A percentile compares a stretch with the other conserved stretches of the same genome.
Conservation (phyloP, 2,797 vertebrate species). For the Ambastaia sidthimunki region DNA sequence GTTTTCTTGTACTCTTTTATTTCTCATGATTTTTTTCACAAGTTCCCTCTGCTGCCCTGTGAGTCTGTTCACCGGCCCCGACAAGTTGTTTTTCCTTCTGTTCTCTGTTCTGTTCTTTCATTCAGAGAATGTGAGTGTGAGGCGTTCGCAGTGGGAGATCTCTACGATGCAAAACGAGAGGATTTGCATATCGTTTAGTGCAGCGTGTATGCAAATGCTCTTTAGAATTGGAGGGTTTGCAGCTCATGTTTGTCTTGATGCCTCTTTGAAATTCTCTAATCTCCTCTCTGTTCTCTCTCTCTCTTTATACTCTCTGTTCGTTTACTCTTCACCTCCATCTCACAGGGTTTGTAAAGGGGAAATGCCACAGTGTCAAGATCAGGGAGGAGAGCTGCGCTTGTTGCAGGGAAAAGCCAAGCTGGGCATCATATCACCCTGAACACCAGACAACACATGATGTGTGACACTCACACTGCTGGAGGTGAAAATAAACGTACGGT, state of each 20-base stretch:
- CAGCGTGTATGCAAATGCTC: conserved; percentile 82
- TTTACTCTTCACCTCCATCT: conserved; percentile 16
- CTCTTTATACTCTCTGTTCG: not conserved
- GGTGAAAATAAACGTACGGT: not conserved
- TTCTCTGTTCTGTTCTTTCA: conserved; percentile 52
- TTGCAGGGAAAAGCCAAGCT: conserved; percentile 12
- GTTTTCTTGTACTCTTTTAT: conserved; percentile 33
- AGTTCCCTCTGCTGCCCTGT: conserved; percentile 35
- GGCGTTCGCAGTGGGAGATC: conserved; percentile 57
- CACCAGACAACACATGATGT: not conserved
- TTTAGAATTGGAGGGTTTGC: conserved; percentile 75
- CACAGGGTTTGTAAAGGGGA: conserved; percentile 11
- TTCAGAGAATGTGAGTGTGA: conserved; percentile 55
- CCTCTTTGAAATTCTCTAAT: conserved; percentile 33
- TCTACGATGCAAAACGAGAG: conserved; percentile 78
- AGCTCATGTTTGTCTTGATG: conserved; percentile 31
- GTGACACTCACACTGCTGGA: not conserved
- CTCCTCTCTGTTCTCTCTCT: not conserved
- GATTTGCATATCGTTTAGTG: conserved; percentile 81
- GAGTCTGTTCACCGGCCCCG: conserved; percentile 56
- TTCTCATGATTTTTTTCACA: conserved; percentile 44
- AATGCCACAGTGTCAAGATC: conserved; percentile 15
- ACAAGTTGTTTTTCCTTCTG: conserved; percentile 62
- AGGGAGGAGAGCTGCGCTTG: not conserved
- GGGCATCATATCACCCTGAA: conserved; percentile 15